These are phyloP conservation scores for Cynopterus brachyotis DNA, from an alignment of 2,113 vertebrate species.

Conservation along the genomic window DNA sequence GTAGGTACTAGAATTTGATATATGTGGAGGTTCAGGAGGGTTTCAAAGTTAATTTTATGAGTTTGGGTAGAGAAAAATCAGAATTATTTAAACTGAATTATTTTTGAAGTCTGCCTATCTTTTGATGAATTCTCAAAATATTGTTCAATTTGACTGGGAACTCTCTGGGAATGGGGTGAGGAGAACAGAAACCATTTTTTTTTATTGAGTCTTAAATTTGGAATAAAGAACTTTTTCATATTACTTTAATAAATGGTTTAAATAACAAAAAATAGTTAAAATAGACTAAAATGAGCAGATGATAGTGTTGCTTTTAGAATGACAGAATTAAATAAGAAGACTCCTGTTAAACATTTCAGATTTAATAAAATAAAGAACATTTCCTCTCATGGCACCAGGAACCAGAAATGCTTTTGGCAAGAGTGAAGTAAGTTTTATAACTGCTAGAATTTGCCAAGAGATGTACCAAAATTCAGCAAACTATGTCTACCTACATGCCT, in stretches of 20 bases:
- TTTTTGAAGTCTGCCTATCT: conserved; percentile 30
- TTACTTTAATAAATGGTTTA: conserved; percentile 1
- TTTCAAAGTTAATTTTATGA: conserved; percentile 54
- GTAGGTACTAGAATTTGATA: conserved; percentile 59
- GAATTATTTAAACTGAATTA: background rate
- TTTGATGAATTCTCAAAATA: conserved; percentile 43
- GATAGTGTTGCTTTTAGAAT: background rate
- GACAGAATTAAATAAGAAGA: background rate
- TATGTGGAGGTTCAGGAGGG: conserved; percentile 12
- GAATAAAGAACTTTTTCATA: background rate
- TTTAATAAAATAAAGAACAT: background rate
- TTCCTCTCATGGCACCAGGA: background rate
- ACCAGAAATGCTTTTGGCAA: background rate
- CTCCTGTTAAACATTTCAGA: background rate
- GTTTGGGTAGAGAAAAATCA: conserved; percentile 48
- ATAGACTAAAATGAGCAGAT: background rate
- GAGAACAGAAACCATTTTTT: background rate
- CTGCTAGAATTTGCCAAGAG: background rate
- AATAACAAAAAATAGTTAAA: background rate
- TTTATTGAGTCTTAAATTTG: conserved; percentile 24
- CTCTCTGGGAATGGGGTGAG: background rate
- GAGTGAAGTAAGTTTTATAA: background rate
- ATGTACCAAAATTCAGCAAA: background rate
- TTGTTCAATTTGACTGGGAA: conserved; percentile 5
- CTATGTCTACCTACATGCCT: background rate